These are phyloP conservation scores for Peromyscus leucopus DNA, from an alignment of 2,113 vertebrate genomes.

Conservation along the genomic window DNA sequence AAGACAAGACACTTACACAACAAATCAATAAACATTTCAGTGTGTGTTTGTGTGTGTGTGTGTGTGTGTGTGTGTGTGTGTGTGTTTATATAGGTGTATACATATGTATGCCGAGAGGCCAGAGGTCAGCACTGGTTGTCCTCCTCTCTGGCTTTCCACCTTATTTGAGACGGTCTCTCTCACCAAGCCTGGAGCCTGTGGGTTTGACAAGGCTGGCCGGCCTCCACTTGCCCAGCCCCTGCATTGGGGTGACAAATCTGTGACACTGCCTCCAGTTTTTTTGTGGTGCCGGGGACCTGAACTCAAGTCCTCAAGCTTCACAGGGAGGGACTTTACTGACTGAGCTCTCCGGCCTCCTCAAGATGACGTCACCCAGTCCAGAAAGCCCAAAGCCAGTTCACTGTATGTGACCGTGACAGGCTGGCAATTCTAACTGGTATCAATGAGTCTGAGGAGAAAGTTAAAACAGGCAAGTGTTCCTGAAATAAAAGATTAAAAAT, in stretches of 20 bases:
- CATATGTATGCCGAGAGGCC: background rate
- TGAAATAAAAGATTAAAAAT: conserved; percentile 7
- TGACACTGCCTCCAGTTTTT: too few relatives aligned
- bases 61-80: background rate
- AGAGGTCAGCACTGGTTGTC: background rate
- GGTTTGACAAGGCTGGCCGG: too few relatives aligned
- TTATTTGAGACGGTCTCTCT: background rate
- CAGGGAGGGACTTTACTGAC: background rate
- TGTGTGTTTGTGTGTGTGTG: background rate
- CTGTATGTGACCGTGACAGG: background rate
- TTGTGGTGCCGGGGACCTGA: background rate
- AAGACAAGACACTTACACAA: background rate
- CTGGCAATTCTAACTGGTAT: background rate
- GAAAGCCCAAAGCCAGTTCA: background rate
- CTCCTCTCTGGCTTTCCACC: background rate
- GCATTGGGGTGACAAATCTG: background rate
- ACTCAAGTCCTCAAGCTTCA: background rate
- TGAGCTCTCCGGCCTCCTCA: background rate
- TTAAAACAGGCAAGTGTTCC: conserved; percentile 11
- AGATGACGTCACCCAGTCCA: background rate
- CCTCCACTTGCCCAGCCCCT: background rate
- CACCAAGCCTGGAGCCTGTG: too few relatives aligned
- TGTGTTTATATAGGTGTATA: background rate
- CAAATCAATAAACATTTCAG: background rate
- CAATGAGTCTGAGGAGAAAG: background rate